Percentiles rank a stretch among this genome's conserved stretches.
Evolutionary conservation across 1,140 invertebrate species (phyloP).

Genomic region (Hormaphis cornu): DNA sequence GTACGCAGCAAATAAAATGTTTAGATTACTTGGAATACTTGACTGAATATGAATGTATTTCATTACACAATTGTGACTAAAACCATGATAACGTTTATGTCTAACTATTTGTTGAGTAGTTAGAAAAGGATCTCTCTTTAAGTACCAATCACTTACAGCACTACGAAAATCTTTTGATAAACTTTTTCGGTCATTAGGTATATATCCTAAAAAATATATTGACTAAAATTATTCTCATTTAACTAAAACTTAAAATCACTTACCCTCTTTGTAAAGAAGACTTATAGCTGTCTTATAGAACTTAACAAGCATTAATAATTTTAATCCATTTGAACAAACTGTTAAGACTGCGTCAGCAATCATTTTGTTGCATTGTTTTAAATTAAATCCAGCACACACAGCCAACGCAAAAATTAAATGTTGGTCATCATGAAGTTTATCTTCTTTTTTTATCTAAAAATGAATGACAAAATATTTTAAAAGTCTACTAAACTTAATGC

Average conservation of each 20-base stretch:
- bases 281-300: not conserved
- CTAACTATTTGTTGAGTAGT: not conserved
- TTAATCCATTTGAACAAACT: conserved; percentile 13
- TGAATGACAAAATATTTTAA: not conserved
- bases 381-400: conserved; percentile 1
- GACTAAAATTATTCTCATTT: not conserved
- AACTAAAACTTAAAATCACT: not conserved
- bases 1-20: no score
- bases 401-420: not conserved
- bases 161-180: not conserved
- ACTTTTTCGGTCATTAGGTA: not conserved
- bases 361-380: not conserved
- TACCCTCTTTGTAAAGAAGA: not conserved
- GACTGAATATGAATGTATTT: conserved; percentile 10
- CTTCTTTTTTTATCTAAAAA: conserved; percentile 11
- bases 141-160: not conserved
- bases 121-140: conserved; percentile 12
- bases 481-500: no score
- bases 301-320: conserved; percentile 15
- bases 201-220: not conserved
- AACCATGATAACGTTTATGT: not conserved
- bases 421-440: not conserved
- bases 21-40: not conserved
- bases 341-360: not conserved
- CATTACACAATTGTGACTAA: conserved; percentile 7